phyloP scores from a whole-genome alignment of 2,888 invertebrate genomes.

The Trichopoda pennipes region DNA sequence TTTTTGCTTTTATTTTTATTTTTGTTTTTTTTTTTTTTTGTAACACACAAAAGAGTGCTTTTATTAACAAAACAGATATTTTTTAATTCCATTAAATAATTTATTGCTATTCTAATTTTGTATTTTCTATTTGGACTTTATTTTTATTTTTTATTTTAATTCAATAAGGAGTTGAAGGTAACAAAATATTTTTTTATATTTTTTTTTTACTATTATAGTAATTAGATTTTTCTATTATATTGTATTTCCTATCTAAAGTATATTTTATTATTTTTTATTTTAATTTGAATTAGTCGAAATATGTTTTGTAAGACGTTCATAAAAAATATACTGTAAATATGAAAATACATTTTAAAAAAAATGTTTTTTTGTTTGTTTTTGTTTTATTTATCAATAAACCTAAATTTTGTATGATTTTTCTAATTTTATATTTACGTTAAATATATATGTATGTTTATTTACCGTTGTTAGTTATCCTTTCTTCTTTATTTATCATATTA shows the following conservation, averaged over 20 bases:
- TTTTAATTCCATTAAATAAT: conserved; percentile 13
- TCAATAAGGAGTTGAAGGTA: conserved; percentile 47
- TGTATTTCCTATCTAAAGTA: conserved; percentile 53
- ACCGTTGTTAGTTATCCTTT: conserved; percentile 24
- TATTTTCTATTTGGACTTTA: conserved; percentile 4
- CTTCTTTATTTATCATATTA: conserved; percentile 36
- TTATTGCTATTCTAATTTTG: conserved; percentile 22
- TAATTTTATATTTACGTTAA: conserved; percentile 2
- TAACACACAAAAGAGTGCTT: conserved; percentile 55
- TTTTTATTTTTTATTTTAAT: conserved; percentile 19
- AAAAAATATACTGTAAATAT: conserved; percentile 47
- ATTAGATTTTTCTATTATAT: conserved; percentile 28
- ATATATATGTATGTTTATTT: conserved; percentile 28
- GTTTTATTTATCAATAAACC: neutral
- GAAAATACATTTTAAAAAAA: conserved; percentile 46
- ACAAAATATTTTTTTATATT: conserved; percentile 54
- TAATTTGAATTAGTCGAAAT: conserved; percentile 30
- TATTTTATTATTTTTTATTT: conserved; percentile 12
- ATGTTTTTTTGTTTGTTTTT: conserved; percentile 28
- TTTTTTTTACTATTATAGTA: conserved; percentile 37
- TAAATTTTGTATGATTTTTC: neutral
- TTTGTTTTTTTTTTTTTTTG: neutral
- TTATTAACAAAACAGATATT: conserved; percentile 14
- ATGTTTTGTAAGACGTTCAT: conserved; percentile 37
- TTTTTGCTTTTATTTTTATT: no score